Evolutionary conservation across 2,888 invertebrate genomes (phyloP), one percentile per base, ranked within the genome.

Genomic region (Hydropsyche betteni): DNA sequence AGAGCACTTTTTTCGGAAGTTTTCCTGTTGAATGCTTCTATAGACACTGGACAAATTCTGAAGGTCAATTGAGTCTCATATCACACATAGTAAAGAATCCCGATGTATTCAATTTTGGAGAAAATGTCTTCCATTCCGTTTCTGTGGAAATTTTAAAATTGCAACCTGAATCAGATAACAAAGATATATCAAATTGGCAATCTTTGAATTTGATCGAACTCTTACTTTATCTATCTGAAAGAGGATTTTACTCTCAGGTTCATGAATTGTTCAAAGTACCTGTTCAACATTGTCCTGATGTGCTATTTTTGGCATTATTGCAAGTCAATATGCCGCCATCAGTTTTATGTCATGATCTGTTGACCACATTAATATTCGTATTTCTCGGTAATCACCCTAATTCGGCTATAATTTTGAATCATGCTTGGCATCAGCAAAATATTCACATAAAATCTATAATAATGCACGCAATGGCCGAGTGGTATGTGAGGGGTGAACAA

Each of bases 401-500:
- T 85, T 96, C 98, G 0, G 96, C 94, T 36, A 94, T 96, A n/a
- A 95, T 99, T 79, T 87, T 99, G 74, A 97, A 98, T 84, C 95
- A 96, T 83, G 97, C 97, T 4, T 99, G 99, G 99, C 95, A 96
- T 83, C 91, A 92, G 73, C 93, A 92, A 82, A 91, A 91, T 80
- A 89, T 88, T 16, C 90, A 87, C 80, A 89, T 95, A 73, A 93
- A 94, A 80, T 91, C 93, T 2, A 91, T 94, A 76, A 93, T 99
- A 78, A 97, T 98, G 94, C 95, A 96, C 82, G 92, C 97, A 1
- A 98, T 99, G 98, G 96, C 96, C 0, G 97, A 98, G 80, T 98
- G 98, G 97, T 99, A 98, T 85, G 89, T 94, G 80, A 90, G 93
- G 79, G 96, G 92, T 38, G 97, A 98, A 82, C 93, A 94, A 82